These are phyloP conservation scores for Zaprionus gabonicus DNA, from an alignment of 1,140 invertebrate genomes.

Conservation along the genomic window DNA sequence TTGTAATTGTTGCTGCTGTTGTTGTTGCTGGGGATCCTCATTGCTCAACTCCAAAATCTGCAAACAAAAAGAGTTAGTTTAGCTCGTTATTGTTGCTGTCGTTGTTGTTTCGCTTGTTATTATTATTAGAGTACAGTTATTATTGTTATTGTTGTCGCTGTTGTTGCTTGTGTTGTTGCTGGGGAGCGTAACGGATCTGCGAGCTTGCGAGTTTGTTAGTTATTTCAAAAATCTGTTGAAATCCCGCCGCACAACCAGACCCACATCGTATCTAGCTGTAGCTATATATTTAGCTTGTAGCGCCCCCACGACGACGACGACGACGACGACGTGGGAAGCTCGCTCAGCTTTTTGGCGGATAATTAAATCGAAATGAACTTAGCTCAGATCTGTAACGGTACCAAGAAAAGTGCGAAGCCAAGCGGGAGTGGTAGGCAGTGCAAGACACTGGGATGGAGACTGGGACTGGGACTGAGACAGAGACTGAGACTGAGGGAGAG, in stretches of 20 bases:
- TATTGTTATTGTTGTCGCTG: conserved; percentile 20
- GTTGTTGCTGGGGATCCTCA: conserved; percentile 69
- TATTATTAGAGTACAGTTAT: conserved; percentile 60
- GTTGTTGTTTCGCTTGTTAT: conserved; percentile 60
- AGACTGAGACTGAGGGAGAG: neutral
- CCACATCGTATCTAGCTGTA: neutral
- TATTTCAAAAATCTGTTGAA: conserved; percentile 80
- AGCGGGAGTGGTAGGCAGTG: conserved; percentile 28
- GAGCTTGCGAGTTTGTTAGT: conserved; percentile 52
- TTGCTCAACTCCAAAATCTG: conserved; percentile 84
- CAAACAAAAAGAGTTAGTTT: conserved; percentile 67
- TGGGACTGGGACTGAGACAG: neutral
- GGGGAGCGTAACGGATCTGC: conserved; percentile 46
- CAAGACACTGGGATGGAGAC: conserved; percentile 9
- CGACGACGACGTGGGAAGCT: conserved; percentile 61
- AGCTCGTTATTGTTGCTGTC: conserved; percentile 50
- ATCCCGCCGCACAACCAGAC: conserved; percentile 37
- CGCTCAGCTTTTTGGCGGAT: conserved; percentile 65
- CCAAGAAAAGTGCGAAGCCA: conserved; percentile 1
- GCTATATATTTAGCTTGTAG: neutral
- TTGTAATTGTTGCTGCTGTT: conserved; percentile 1
- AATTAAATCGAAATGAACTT: conserved; percentile 80
- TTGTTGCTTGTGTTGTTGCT: conserved; percentile 8
- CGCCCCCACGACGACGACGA: conserved; percentile 1
- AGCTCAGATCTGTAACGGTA: conserved; percentile 65